Evolutionary conservation across 2,888 invertebrate species (phyloP).

Genomic region (Erpobdella octoculata): DNA sequence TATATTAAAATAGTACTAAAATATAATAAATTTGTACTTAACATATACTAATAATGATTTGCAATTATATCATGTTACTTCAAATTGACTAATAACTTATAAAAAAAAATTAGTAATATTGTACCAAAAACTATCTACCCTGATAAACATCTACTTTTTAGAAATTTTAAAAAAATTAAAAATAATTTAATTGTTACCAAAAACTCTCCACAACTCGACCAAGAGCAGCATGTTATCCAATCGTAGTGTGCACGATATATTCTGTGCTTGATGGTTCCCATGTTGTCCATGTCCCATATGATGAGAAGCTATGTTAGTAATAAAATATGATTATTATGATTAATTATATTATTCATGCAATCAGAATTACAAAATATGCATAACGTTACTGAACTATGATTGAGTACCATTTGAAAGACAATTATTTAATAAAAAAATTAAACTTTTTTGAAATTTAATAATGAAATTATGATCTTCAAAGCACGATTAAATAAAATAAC

Average conservation of each 20-base stretch:
- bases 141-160: not conserved
- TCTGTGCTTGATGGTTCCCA: constrained; percentile 27
- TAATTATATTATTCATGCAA: not conserved
- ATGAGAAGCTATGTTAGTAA: constrained; percentile 40
- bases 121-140: no score
- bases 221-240: constrained; percentile 49
- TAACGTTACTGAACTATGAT: not conserved
- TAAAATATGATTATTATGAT: not conserved
- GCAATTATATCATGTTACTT: no score
- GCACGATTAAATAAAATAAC: no score
- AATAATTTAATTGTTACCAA: no score
- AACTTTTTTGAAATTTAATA: not conserved
- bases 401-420: not conserved
- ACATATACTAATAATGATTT: no score
- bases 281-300: constrained; percentile 41
- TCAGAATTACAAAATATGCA: not conserved
- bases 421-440: not conserved
- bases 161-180: not conserved
- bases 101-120: no score
- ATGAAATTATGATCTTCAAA: no score
- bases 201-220: constrained; percentile 42
- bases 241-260: constrained; percentile 45
- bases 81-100: no score
- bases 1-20: no score
- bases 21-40: no score